These are phyloP conservation scores for Euphonia xanthogaster DNA, from an alignment of 2,797 vertebrate species.

Conservation along the genomic window DNA sequence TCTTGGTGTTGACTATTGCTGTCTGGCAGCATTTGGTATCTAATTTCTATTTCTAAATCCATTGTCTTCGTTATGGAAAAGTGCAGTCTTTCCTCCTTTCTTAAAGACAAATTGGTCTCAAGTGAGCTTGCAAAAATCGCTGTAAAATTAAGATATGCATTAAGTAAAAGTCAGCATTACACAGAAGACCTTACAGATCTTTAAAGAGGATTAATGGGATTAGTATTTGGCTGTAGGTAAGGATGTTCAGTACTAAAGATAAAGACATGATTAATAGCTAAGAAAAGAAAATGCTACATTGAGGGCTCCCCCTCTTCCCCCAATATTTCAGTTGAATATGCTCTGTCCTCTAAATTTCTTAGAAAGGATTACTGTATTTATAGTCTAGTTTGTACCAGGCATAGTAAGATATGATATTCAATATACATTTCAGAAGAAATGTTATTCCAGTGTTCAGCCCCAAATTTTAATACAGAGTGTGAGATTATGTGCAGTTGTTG, in stretches of 20 bases:
- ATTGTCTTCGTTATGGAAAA: not conserved
- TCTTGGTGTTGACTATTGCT: not conserved
- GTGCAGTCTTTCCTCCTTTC: not conserved
- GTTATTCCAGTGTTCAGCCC: not conserved
- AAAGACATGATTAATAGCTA: constrained; percentile 26
- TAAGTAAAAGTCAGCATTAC: constrained; percentile 53
- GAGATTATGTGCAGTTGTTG: not conserved
- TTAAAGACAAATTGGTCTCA: not conserved
- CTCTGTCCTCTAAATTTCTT: not conserved
- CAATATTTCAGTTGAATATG: not conserved
- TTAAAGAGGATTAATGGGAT: constrained; percentile 54
- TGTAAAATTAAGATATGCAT: constrained; percentile 18
- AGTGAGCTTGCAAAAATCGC: constrained; percentile 25
- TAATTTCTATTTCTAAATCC: not conserved
- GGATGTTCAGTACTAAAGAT: not conserved
- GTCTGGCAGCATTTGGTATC: not conserved
- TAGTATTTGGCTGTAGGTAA: constrained; percentile 31
- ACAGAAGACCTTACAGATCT: constrained; percentile 36
- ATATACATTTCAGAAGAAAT: not conserved
- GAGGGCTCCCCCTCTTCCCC: not conserved
- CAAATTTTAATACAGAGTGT: not conserved
- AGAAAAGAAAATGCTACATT: not conserved
- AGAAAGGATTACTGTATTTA: not conserved
- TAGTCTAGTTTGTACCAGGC: not conserved
- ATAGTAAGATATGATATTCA: not conserved